A percentile compares a stretch with the other conserved stretches of the same genome.
Conservation (phyloP, 2,797 vertebrate genomes). For the Emys orbicularis region DNA sequence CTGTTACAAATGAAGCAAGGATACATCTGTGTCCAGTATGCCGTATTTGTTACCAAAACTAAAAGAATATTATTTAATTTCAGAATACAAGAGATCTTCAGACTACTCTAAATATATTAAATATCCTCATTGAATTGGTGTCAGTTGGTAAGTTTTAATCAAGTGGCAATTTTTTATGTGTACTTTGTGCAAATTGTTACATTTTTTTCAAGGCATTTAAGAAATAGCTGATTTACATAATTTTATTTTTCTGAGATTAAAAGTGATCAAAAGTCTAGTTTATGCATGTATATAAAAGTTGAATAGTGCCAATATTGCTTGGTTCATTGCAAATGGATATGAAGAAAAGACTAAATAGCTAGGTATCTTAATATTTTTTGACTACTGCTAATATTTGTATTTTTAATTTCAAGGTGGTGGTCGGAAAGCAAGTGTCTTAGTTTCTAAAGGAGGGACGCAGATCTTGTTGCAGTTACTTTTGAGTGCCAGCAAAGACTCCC, state of each 20-base stretch:
- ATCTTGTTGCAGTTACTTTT: constrained; percentile 92
- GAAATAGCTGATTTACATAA: neutral
- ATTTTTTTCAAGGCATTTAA: neutral
- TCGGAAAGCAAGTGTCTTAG: constrained; percentile 89
- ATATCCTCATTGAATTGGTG: constrained; percentile 93
- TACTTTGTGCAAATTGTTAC: neutral
- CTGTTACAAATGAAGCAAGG: neutral
- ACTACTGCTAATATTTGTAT: neutral
- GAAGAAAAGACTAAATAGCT: neutral
- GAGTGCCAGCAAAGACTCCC: constrained; percentile 88
- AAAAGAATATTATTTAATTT: constrained; percentile 68
- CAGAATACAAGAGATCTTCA: constrained; percentile 93
- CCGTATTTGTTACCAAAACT: constrained; percentile 34
- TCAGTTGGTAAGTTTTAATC: constrained; percentile 88
- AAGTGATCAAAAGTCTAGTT: neutral
- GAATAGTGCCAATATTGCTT: neutral
- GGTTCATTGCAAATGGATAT: neutral
- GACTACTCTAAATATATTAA: constrained; percentile 92
- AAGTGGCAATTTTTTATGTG: neutral
- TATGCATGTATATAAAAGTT: neutral
- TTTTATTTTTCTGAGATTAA: neutral
- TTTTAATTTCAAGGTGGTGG: constrained; percentile 86
- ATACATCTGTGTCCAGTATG: neutral
- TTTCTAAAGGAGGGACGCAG: constrained; percentile 95
- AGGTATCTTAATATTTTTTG: neutral